Percentiles rank a stretch among this genome's conserved stretches.
These are phyloP conservation scores for Brachypalpus laphriformis DNA, from an alignment of 2,888 invertebrate genomes.

Conservation along the genomic window DNA sequence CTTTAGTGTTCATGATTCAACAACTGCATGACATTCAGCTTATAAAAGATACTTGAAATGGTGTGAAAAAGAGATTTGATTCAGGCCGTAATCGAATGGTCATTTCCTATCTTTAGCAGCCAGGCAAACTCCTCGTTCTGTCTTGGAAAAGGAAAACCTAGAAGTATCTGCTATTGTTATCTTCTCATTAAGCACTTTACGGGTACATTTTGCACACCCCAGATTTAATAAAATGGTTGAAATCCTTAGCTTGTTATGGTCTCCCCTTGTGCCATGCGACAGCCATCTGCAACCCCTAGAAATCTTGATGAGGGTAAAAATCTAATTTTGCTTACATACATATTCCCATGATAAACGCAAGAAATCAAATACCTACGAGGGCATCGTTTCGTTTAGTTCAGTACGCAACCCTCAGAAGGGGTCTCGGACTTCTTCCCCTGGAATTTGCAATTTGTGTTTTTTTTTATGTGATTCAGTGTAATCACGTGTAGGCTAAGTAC, in stretches of 20 bases:
- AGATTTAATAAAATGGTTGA: slow-evolving; percentile 9
- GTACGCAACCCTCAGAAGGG: slow-evolving; percentile 28
- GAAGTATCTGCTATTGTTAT: slow-evolving; percentile 20
- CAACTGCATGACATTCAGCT: not conserved
- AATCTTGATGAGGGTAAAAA: slow-evolving; percentile 33
- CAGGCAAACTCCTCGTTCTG: not conserved
- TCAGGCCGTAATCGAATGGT: not conserved
- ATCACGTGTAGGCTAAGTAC: slow-evolving; percentile 63
- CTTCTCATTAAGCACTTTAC: slow-evolving; percentile 59
- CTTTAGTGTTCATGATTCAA: slow-evolving; percentile 12
- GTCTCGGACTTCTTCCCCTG: slow-evolving; percentile 26
- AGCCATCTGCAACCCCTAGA: slow-evolving; percentile 28
- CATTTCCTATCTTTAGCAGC: not conserved
- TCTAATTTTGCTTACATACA: slow-evolving; percentile 51
- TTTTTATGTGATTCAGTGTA: slow-evolving; percentile 44
- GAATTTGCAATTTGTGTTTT: slow-evolving; percentile 29
- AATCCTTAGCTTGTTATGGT: not conserved
- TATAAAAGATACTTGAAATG: not conserved
- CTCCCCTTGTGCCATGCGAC: slow-evolving; percentile 4
- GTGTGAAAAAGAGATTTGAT: not conserved
- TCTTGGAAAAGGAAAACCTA: no score
- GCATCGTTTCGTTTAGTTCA: slow-evolving; percentile 30
- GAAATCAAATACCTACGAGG: slow-evolving; percentile 16
- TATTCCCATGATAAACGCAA: slow-evolving; percentile 40
- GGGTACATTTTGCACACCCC: slow-evolving; percentile 52